These are phyloP conservation scores for Nemurella pictetii DNA, from an alignment of 2,888 invertebrate species.

Conservation along the genomic window DNA sequence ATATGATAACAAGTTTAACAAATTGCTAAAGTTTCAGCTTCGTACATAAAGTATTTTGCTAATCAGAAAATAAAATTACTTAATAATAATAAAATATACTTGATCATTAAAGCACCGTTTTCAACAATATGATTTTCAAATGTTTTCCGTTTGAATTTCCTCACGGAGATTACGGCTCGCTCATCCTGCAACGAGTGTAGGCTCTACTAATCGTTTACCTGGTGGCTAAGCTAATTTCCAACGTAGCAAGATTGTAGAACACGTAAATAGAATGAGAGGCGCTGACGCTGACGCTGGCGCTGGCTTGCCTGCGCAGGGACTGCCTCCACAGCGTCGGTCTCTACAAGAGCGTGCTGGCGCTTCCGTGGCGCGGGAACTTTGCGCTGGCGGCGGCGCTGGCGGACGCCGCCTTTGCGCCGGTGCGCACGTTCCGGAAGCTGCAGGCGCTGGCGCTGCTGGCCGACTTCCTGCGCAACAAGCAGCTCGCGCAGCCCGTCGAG, in stretches of 20 bases:
- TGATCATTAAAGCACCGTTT: too few species aligned
- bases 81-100: too few species aligned
- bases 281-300: too few species aligned
- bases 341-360: conserved; percentile 66
- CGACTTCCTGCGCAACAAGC: background rate
- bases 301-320: conserved; percentile 51
- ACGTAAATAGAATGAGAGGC: background rate
- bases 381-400: conserved; percentile 61
- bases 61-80: too few species aligned
- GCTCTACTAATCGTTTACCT: background rate
- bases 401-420: conserved; percentile 62
- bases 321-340: conserved; percentile 66
- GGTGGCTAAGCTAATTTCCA: too few species aligned
- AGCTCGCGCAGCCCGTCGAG: background rate
- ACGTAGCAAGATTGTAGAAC: background rate
- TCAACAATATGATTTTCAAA: too few species aligned
- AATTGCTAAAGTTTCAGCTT: too few species aligned
- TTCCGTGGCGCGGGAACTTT: conserved; percentile 68
- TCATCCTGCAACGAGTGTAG: too few species aligned
- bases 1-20: too few species aligned
- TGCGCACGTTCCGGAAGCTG: conserved; percentile 66
- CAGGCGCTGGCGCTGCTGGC: conserved; percentile 67
- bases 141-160: too few species aligned
- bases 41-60: too few species aligned
- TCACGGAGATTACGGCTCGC: too few species aligned